These are phyloP conservation scores for Crossocerus cetratus DNA, from an alignment of 2,888 invertebrate genomes.

Conservation along the genomic window DNA sequence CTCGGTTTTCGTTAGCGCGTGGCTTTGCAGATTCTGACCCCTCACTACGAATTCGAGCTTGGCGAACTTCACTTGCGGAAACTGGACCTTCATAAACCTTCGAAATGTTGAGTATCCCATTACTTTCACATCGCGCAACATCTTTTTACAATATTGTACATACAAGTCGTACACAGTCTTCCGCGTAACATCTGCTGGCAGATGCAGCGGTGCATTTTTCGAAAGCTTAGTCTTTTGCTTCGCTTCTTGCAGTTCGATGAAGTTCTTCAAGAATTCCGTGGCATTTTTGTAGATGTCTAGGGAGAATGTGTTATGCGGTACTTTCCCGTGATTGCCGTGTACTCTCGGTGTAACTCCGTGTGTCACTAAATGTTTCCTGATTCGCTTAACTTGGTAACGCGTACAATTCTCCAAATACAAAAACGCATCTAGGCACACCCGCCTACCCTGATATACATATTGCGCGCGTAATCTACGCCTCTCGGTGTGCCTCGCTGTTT, in stretches of 20 bases:
- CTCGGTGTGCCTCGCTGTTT: slow-evolving; percentile 85
- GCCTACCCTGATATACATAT: slow-evolving; percentile 87
- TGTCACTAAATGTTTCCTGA: slow-evolving; percentile 87
- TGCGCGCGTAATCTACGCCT: slow-evolving; percentile 85
- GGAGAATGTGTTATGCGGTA: slow-evolving; percentile 88
- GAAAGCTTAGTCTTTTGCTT: slow-evolving; percentile 79
- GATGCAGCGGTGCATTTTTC: slow-evolving; percentile 78
- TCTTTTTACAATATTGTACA: slow-evolving; percentile 84
- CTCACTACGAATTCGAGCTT: slow-evolving; percentile 77
- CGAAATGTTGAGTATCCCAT: slow-evolving; percentile 90
- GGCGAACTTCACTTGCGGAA: slow-evolving; percentile 86
- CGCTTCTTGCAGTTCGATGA: slow-evolving; percentile 83
- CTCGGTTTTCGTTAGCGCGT: slow-evolving; percentile 44
- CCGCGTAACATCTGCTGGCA: slow-evolving; percentile 81
- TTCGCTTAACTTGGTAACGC: slow-evolving; percentile 87
- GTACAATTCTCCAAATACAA: slow-evolving; percentile 89
- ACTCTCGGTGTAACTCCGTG: slow-evolving; percentile 88
- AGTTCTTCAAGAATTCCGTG: slow-evolving; percentile 86
- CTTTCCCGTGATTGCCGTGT: slow-evolving; percentile 88
- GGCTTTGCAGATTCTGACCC: slow-evolving; percentile 47
- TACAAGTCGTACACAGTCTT: slow-evolving; percentile 87
- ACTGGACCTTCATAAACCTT: slow-evolving; percentile 89
- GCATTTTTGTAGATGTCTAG: slow-evolving; percentile 88
- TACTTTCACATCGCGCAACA: slow-evolving; percentile 84
- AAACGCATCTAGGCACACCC: slow-evolving; percentile 88